These are phyloP conservation scores for Orycteropus afer DNA, from an alignment of 2,113 vertebrate species.

Conservation along the genomic window DNA sequence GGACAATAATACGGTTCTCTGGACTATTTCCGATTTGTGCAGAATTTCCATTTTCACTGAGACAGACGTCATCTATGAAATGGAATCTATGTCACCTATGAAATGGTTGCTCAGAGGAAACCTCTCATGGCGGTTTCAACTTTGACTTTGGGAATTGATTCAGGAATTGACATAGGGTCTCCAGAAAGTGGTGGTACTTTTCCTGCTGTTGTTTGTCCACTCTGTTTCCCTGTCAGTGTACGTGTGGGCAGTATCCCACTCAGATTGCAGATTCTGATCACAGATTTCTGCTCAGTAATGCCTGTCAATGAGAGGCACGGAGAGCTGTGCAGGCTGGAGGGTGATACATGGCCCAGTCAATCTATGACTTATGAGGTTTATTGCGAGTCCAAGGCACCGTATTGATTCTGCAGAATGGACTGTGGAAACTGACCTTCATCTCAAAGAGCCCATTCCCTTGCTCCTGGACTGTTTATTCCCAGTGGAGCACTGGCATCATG, in stretches of 20 bases:
- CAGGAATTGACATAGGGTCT: slow-evolving; percentile 36
- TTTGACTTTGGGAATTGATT: slow-evolving; percentile 59
- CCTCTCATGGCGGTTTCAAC: slow-evolving; percentile 5
- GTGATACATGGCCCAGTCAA: slow-evolving; percentile 72
- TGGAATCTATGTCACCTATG: neutral
- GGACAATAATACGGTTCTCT: neutral
- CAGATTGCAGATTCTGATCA: slow-evolving; percentile 46
- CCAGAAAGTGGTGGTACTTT: slow-evolving; percentile 20
- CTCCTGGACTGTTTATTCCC: slow-evolving; percentile 63
- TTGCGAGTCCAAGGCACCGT: slow-evolving; percentile 55
- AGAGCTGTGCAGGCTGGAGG: slow-evolving; percentile 31
- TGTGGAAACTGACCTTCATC: slow-evolving; percentile 74
- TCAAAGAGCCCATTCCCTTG: slow-evolving; percentile 17
- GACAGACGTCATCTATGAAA: slow-evolving; percentile 25
- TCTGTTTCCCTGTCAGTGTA: neutral
- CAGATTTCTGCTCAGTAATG: slow-evolving; percentile 41
- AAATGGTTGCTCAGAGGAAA: slow-evolving; percentile 39
- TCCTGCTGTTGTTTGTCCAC: neutral
- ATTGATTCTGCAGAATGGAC: slow-evolving; percentile 72
- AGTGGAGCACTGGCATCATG: neutral
- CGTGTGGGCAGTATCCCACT: neutral
- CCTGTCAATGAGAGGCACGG: slow-evolving; percentile 48
- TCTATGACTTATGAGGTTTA: slow-evolving; percentile 74
- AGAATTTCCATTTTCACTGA: neutral
- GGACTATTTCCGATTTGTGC: neutral